phyloP scores from a whole-genome alignment of 2,888 invertebrate genomes.

The Meteorus colon region DNA sequence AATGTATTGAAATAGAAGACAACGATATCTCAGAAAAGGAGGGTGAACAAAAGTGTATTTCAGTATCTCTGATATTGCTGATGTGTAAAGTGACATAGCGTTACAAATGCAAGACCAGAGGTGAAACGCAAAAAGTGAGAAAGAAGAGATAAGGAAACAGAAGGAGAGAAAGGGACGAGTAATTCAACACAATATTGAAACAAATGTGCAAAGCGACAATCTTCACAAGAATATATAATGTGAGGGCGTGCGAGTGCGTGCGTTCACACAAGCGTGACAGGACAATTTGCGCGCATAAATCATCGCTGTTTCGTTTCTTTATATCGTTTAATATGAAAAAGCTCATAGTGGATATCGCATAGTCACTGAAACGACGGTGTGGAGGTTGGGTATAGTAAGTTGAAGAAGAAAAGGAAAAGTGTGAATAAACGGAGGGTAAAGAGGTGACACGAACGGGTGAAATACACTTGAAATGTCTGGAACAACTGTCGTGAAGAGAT shows the following conservation, averaged over 20 bases:
- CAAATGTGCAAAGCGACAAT: not conserved
- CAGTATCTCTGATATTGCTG: not conserved
- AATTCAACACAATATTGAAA: not conserved
- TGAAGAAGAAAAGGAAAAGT: not conserved
- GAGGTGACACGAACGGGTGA: not conserved
- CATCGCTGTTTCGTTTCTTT: conserved; percentile 68
- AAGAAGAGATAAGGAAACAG: not conserved
- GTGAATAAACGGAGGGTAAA: not conserved
- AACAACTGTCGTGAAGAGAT: conserved; percentile 43
- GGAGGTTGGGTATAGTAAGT: not conserved
- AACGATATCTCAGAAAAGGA: not conserved
- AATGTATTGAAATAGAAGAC: not conserved
- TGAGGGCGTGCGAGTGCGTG: not conserved
- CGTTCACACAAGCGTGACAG: conserved; percentile 58
- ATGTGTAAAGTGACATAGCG: not conserved
- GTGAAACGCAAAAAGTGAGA: not conserved
- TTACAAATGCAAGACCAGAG: not conserved
- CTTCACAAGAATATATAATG: not conserved
- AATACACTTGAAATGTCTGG: conserved; percentile 36
- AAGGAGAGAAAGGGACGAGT: not conserved
- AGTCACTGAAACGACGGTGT: conserved; percentile 6
- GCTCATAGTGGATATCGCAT: conserved; percentile 33
- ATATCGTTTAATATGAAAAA: conserved; percentile 71
- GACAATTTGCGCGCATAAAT: conserved; percentile 72
- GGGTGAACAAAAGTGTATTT: not conserved